These are phyloP conservation scores for Catagonus wagneri DNA, from an alignment of 2,113 vertebrate species.

Conservation along the genomic window DNA sequence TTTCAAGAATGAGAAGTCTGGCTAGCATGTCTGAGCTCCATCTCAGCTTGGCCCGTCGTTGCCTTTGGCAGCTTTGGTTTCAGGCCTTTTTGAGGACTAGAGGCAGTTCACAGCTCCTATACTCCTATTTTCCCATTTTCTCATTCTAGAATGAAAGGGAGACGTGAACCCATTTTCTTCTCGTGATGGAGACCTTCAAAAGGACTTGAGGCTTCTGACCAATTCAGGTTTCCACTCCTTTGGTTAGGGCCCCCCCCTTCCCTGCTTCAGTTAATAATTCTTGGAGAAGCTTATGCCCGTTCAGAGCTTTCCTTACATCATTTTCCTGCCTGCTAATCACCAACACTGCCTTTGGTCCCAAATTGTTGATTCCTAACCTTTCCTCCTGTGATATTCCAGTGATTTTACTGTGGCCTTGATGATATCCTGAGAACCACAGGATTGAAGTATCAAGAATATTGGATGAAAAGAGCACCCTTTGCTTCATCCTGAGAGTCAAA, in stretches of 20 bases:
- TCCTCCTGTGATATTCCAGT: neutral
- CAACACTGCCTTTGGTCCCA: neutral
- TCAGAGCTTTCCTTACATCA: neutral
- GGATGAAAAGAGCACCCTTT: neutral
- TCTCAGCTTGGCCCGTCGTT: neutral
- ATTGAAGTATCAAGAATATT: neutral
- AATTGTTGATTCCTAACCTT: neutral
- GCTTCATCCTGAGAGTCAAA: neutral
- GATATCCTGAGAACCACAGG: neutral
- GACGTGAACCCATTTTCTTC: neutral
- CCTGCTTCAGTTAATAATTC: neutral
- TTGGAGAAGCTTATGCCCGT: neutral
- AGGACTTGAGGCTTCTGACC: neutral
- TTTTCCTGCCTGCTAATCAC: conserved; percentile 22
- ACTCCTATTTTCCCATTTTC: neutral
- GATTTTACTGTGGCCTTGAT: neutral
- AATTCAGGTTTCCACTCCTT: neutral
- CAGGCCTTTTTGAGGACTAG: neutral
- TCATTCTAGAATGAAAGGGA: neutral
- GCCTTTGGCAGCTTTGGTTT: neutral
- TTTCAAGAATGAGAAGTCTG: neutral
- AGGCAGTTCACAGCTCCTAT: neutral
- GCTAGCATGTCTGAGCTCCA: neutral
- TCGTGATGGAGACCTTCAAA: neutral
- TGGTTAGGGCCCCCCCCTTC: neutral